phyloP scores from a whole-genome alignment of 2,113 vertebrate species.

The Colistium nudipinnis region DNA sequence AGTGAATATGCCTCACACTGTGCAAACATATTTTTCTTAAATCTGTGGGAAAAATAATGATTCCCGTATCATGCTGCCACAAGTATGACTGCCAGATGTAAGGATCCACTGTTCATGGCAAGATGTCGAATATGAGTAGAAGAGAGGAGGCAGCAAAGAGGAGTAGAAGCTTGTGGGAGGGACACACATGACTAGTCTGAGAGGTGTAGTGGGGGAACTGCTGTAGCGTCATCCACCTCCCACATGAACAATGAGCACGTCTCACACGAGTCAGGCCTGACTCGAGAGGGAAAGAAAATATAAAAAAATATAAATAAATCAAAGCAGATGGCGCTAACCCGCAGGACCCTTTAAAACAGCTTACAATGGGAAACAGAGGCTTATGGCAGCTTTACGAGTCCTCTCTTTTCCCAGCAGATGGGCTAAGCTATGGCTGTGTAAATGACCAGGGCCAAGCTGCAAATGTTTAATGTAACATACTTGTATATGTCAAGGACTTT shows the following conservation, averaged over 20 bases:
- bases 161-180: slow-evolving; percentile 59
- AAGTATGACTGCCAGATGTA: slow-evolving; percentile 8
- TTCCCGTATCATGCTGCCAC: neutral
- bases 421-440: slow-evolving; percentile 63
- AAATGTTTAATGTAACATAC: slow-evolving; percentile 60
- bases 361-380: slow-evolving; percentile 80
- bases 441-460: slow-evolving; percentile 55
- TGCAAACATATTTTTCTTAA: neutral
- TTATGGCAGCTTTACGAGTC: slow-evolving; percentile 79
- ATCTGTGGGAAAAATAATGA: neutral
- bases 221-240: slow-evolving; percentile 51
- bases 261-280: slow-evolving; percentile 47
- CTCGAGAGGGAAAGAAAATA: slow-evolving; percentile 47
- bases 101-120: neutral
- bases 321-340: slow-evolving; percentile 77
- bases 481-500: slow-evolving; percentile 42
- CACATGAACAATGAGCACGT: slow-evolving; percentile 39
- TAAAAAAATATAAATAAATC: slow-evolving; percentile 74
- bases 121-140: slow-evolving; percentile 15
- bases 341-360: slow-evolving; percentile 77
- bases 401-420: slow-evolving; percentile 69
- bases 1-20: neutral
- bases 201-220: slow-evolving; percentile 45
- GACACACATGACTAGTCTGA: slow-evolving; percentile 57
- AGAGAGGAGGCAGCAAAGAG: slow-evolving; percentile 34